phyloP scores from a whole-genome alignment of 2,888 invertebrate genomes.

The Hyles lineata region DNA sequence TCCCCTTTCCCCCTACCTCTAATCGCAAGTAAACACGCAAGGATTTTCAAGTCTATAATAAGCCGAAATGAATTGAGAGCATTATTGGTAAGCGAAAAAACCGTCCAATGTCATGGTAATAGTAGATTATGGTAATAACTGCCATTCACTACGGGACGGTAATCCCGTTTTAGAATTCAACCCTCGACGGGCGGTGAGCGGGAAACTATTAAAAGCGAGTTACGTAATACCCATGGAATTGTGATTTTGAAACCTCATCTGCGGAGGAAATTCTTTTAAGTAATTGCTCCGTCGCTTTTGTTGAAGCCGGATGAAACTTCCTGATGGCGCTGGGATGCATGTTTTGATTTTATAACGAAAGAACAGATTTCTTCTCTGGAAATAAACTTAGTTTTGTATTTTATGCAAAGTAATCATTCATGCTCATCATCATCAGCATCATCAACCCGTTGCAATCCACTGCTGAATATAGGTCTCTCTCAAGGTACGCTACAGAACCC shows the following conservation, averaged over 20 bases:
- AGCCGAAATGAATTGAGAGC: too few species aligned
- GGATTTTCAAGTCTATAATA: too few species aligned
- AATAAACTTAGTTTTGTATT: too few species aligned
- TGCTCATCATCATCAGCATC: too few species aligned
- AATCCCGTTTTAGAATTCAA: constrained; percentile 40
- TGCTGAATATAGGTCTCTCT: too few species aligned
- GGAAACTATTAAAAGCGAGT: constrained; percentile 39
- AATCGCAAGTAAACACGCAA: too few species aligned
- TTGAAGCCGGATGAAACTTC: constrained; percentile 1
- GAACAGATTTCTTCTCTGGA: too few species aligned
- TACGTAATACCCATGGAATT: constrained; percentile 8
- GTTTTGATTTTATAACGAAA: background rate
- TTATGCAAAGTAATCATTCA: too few species aligned
- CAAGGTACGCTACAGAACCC: too few species aligned
- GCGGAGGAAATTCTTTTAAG: constrained; percentile 16
- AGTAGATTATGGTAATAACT: background rate
- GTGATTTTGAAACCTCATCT: constrained; percentile 6
- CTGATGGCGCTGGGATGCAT: background rate
- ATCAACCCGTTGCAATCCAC: too few species aligned
- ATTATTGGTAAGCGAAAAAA: background rate
- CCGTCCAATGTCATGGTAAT: background rate
- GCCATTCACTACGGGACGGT: constrained; percentile 17
- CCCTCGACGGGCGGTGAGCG: constrained; percentile 31
- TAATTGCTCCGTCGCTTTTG: constrained; percentile 15
- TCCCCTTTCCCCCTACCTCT: too few species aligned